phyloP scores from a whole-genome alignment of 2,888 invertebrate species.

The Sinopyrophorus schimmeli region DNA sequence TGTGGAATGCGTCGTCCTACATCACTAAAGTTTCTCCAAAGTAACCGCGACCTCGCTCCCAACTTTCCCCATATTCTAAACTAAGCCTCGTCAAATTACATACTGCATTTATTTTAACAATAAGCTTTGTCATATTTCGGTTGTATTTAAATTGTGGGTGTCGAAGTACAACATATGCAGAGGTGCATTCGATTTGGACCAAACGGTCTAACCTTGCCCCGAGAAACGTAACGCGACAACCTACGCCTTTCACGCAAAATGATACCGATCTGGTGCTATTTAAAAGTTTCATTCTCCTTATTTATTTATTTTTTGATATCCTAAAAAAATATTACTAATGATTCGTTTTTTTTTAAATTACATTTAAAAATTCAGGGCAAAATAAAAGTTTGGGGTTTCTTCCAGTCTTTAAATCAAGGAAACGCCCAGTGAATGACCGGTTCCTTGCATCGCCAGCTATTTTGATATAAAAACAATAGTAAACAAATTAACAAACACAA shows the following conservation, averaged over 20 bases:
- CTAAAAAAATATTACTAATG: too few relatives aligned
- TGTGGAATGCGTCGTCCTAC: conserved; percentile 33
- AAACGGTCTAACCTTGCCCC: conserved; percentile 19
- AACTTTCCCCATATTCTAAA: conserved; percentile 38
- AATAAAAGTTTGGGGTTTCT: too few relatives aligned
- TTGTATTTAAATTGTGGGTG: conserved; percentile 31
- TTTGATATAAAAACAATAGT: too few relatives aligned
- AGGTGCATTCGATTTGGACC: conserved; percentile 23
- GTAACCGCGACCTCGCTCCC: conserved; percentile 34
- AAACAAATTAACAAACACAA: too few relatives aligned
- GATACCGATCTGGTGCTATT: too few relatives aligned
- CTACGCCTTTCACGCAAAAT: conserved; percentile 10
- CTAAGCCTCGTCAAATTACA: conserved; percentile 37
- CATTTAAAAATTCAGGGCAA: too few relatives aligned
- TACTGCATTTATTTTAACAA: conserved; percentile 36
- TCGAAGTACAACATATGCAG: conserved; percentile 34
- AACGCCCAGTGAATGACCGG: too few relatives aligned
- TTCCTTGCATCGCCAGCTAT: too few relatives aligned
- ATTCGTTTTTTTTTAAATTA: too few relatives aligned
- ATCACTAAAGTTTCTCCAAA: conserved; percentile 26
- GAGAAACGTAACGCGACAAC: conserved; percentile 11
- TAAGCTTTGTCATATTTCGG: conserved; percentile 34
- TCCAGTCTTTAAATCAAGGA: too few relatives aligned
- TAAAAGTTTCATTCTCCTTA: too few relatives aligned
- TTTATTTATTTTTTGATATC: too few relatives aligned